Percentiles rank a stretch among this genome's conserved stretches.
phyloP scores from a whole-genome alignment of 2,888 invertebrate species.

The Nymphalis c-album region DNA sequence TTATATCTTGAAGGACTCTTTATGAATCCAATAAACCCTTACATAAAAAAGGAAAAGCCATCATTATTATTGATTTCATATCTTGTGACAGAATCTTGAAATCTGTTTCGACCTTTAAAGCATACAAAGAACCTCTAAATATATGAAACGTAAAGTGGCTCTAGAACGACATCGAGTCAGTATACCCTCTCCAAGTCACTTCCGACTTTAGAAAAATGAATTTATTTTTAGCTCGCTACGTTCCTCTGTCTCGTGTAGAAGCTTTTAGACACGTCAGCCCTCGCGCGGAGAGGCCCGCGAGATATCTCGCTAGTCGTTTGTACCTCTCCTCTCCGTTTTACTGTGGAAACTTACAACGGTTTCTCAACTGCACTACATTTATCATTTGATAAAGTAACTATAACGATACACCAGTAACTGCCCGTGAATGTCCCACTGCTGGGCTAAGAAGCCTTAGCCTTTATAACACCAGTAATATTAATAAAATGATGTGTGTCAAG shows the following conservation, averaged over 20 bases:
- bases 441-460: no score
- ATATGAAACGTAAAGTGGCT: neutral
- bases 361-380: no score
- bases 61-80: no score
- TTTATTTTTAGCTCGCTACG: neutral
- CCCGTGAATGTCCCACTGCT: no score
- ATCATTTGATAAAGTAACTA: no score
- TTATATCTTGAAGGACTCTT: no score
- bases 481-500: no score
- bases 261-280: constrained; percentile 18
- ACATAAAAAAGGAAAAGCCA: no score
- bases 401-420: no score
- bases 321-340: neutral
- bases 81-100: neutral
- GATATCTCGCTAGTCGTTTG: constrained; percentile 20
- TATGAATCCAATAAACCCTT: no score
- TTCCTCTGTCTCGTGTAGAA: neutral
- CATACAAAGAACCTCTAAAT: constrained; percentile 5
- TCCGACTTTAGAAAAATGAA: neutral
- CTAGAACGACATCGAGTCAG: neutral
- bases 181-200: neutral
- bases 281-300: constrained; percentile 13
- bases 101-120: neutral
- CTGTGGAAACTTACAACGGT: no score
- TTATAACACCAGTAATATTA: no score